Percentiles rank a stretch among this genome's conserved stretches.
Conservation (phyloP, 1,140 invertebrate genomes). For the Pemphigus obesinymphae region DNA sequence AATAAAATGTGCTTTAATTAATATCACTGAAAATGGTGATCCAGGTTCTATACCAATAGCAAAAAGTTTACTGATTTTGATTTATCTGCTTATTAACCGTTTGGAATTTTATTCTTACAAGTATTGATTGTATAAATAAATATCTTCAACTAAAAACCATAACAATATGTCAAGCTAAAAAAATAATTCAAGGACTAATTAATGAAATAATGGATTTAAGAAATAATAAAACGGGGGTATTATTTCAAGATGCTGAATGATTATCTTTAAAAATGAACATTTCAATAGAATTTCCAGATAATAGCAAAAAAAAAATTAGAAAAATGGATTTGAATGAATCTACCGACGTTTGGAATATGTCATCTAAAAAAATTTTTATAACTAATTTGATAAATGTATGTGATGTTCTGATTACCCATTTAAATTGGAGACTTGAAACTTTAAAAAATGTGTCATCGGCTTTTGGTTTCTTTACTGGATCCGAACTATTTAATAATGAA, state of each 20-base stretch:
- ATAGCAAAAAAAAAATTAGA: background rate
- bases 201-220: too few relatives aligned
- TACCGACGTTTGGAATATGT: background rate
- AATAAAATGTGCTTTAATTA: background rate
- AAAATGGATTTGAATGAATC: background rate
- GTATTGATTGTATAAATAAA: background rate
- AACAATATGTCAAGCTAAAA: background rate
- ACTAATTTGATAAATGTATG: too few relatives aligned
- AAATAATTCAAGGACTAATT: background rate
- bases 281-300: background rate
- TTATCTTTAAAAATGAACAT: background rate
- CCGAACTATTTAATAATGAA: background rate
- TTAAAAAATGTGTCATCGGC: background rate
- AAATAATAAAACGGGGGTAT: too few relatives aligned
- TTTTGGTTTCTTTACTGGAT: background rate
- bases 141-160: background rate
- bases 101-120: background rate
- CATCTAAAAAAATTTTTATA: background rate
- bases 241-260: too few relatives aligned
- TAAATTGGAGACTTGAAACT: too few relatives aligned
- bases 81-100: background rate
- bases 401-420: too few relatives aligned
- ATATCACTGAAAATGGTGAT: background rate
- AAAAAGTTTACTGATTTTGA: background rate
- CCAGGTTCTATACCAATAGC: background rate